Evolutionary conservation across 1,140 invertebrate genomes (phyloP), one percentile per base, ranked within the genome.

Genomic region (Solenopsis invicta): DNA sequence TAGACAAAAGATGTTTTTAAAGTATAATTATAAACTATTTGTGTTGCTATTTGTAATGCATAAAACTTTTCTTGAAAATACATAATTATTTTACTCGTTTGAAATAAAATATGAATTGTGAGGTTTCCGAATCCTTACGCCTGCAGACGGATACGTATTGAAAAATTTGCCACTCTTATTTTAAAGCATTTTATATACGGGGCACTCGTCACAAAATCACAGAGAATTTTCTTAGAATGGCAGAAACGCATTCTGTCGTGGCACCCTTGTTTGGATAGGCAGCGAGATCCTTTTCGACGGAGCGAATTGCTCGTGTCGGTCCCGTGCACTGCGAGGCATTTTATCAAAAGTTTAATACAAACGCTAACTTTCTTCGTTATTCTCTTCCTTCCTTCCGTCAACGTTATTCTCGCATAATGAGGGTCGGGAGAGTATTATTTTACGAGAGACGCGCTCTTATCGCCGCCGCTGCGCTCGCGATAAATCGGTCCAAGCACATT

Each of bases 321-420:
- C 67, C 80, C 85, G 61, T 52, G 50, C 72, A 84, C 85, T 80
- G 85, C 52, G 72, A 87, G 90, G 78, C 85, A 72, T 90, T 88
- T 91, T 90, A 90, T 91, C 90, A 91, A 90, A 92, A 89, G 90
- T 92, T 90, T 91, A 88, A 91, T 90, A 86, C 90, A 88, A 87
- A 91, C 86, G 88, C 87, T 93, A 93, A 93, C 89, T 93, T 93
- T 92, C 90, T 93, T 93, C 91, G 92, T 92, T 92, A 91, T 91
- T 89, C 89, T 89, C 92, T 91, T 91, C 89, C 80, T 84, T 84
- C 54, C 86, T 90, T 89, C 89, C 91, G 89, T 93, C 92, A 93
- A 93, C 92, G 92, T 93, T 93, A 93, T 93, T 93, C 91, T 91
- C 89, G 92, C 89, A 93, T 93, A 93, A 93, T 93, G 91, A 92